These are phyloP conservation scores for Cichladusa arquata DNA, from an alignment of 2,113 vertebrate species.

Conservation along the genomic window DNA sequence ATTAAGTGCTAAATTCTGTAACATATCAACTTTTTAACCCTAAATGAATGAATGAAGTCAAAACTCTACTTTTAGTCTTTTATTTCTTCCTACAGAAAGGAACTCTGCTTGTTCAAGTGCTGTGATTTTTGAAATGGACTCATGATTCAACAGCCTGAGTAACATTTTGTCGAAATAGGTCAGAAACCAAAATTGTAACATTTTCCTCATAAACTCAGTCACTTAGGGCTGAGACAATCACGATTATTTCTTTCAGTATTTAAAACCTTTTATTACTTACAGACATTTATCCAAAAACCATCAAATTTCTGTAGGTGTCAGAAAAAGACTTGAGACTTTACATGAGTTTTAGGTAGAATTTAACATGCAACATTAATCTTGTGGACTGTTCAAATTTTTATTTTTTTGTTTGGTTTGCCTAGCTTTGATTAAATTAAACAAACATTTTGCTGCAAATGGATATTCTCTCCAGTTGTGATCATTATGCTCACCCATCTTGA, in stretches of 20 bases:
- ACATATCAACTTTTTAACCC: rapidly evolving
- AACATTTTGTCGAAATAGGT: neutral
- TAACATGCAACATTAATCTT: neutral
- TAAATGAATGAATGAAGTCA: neutral
- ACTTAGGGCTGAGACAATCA: neutral
- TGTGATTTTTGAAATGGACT: neutral
- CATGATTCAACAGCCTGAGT: neutral
- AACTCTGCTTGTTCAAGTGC: neutral
- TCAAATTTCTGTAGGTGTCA: rapidly evolving
- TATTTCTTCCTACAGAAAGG: neutral
- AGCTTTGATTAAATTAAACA: neutral
- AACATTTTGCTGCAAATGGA: neutral
- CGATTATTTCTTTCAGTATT: neutral
- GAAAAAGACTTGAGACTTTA: neutral
- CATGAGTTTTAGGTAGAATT: neutral
- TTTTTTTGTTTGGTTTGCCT: neutral
- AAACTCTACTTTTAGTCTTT: neutral
- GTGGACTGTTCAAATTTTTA: neutral
- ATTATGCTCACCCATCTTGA: neutral
- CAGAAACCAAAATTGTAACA: neutral
- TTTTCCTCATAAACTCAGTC: neutral
- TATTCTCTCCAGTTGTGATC: neutral
- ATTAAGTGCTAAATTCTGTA: neutral
- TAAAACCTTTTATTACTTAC: neutral
- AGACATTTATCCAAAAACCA: rapidly evolving